Conservation (phyloP, 2,888 invertebrate species). For the Plagodis pulveraria region DNA sequence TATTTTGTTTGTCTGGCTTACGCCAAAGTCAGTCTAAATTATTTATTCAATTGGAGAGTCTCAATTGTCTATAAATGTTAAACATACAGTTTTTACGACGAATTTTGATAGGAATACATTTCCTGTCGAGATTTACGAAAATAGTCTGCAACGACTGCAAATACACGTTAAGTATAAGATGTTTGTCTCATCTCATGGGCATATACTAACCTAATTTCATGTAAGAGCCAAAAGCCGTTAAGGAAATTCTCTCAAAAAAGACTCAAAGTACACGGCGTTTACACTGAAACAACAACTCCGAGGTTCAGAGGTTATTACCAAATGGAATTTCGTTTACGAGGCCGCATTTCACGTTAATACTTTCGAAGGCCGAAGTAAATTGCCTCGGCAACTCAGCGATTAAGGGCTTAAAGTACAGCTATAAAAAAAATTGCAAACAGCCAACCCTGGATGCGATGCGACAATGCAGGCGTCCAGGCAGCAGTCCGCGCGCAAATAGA, state of each 20-base stretch:
- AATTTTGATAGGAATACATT: no score
- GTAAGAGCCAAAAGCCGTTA: neutral
- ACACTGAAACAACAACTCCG: conserved; percentile 7
- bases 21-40: no score
- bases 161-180: no score
- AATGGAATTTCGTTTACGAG: conserved; percentile 18
- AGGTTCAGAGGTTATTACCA: conserved; percentile 13
- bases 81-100: no score
- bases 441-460: conserved; percentile 59
- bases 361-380: conserved; percentile 1
- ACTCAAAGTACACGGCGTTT: neutral
- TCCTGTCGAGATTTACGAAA: no score
- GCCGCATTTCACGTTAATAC: conserved; percentile 18
- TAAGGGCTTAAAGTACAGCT: conserved; percentile 6
- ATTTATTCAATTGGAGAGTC: no score
- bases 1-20: no score
- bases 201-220: no score
- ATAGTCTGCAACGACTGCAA: no score
- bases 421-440: conserved; percentile 36
- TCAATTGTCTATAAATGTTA: no score
- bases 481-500: conserved; percentile 58
- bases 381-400: conserved; percentile 7
- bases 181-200: no score
- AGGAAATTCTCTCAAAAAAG: conserved; percentile 6
- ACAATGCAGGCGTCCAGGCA: conserved; percentile 69